Conservation (phyloP, 2,797 vertebrate species). For the Rhynchonycteris naso region DNA sequence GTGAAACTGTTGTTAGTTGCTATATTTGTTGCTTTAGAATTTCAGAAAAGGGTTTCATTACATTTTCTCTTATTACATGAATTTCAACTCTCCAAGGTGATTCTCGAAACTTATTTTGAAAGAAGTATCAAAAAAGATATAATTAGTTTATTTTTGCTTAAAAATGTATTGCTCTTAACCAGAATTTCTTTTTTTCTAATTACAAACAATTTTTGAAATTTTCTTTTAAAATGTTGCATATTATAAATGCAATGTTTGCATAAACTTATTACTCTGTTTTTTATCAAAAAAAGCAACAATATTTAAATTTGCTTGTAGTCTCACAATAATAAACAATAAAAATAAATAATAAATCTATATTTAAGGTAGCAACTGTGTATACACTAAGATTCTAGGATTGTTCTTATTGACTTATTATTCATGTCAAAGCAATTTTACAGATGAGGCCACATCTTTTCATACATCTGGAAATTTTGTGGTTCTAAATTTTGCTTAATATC, state of each 20-base stretch:
- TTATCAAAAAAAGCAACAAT: neutral
- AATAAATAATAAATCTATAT: too few relatives aligned
- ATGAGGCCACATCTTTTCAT: neutral
- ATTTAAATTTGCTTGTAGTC: neutral
- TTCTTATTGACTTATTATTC: neutral
- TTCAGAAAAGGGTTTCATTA: neutral
- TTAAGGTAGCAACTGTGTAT: neutral
- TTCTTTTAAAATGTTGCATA: neutral
- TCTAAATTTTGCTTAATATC: neutral
- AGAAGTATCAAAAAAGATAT: neutral
- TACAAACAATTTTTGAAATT: neutral
- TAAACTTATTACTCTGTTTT: neutral
- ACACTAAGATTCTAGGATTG: neutral
- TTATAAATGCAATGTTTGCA: neutral
- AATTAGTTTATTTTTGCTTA: neutral
- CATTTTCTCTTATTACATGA: neutral
- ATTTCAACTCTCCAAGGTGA: neutral
- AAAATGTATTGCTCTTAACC: neutral
- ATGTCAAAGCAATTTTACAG: neutral
- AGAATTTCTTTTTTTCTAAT: neutral
- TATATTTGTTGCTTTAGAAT: neutral
- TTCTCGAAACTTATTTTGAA: constrained; percentile 25
- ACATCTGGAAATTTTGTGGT: neutral
- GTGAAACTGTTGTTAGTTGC: neutral
- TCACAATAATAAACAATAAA: neutral